Conservation (phyloP, 2,113 vertebrate species). For the Malurus melanocephalus region DNA sequence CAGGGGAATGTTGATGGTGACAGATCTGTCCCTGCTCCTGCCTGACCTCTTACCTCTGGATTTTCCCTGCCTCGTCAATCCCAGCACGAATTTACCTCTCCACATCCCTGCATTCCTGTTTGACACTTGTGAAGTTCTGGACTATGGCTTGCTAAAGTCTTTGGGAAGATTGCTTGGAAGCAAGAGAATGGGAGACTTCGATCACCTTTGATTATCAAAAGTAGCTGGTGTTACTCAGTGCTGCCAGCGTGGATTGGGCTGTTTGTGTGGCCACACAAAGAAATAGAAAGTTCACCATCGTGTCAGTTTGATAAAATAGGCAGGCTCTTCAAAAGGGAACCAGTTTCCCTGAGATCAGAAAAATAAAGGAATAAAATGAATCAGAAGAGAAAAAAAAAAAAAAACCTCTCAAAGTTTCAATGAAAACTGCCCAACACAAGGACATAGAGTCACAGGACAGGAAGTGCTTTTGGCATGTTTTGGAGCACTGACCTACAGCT, state of each 20-base stretch:
- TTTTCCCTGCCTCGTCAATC: background rate
- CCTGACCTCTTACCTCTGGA: background rate
- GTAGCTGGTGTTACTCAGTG: background rate
- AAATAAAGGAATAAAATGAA: background rate
- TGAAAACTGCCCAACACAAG: background rate
- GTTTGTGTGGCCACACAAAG: background rate
- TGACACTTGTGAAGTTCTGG: background rate
- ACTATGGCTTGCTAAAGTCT: background rate
- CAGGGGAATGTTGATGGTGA: background rate
- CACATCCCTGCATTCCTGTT: background rate
- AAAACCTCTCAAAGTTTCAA: fast-evolving
- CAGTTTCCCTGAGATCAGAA: fast-evolving
- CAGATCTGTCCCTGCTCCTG: background rate
- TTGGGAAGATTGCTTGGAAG: background rate
- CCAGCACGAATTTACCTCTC: background rate
- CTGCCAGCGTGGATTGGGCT: background rate
- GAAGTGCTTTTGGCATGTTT: background rate
- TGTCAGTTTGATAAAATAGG: background rate
- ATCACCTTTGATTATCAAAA: background rate
- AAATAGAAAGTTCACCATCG: background rate
- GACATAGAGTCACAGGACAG: background rate
- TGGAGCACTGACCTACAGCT: background rate
- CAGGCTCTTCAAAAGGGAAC: background rate
- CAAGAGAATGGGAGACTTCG: background rate
- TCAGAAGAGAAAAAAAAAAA: background rate